Conservation (phyloP, 2,888 invertebrate species). For the Dusona sp. region DNA sequence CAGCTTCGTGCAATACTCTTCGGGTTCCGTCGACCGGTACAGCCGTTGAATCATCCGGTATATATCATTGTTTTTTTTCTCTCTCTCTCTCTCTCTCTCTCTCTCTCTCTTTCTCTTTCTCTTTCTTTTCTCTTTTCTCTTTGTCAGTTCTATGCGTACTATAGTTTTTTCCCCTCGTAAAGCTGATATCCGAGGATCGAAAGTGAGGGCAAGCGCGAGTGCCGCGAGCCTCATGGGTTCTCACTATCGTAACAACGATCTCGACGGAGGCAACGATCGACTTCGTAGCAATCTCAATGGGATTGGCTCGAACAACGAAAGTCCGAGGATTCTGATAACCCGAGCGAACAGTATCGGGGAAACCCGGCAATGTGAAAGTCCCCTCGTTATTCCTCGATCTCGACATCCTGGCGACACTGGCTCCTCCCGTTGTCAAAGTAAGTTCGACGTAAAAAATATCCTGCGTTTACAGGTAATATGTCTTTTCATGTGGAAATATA, state of each 20-base stretch:
- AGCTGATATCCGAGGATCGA: slow-evolving; percentile 76
- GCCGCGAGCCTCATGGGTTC: slow-evolving; percentile 86
- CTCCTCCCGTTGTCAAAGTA: slow-evolving; percentile 79
- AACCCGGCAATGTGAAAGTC: slow-evolving; percentile 85
- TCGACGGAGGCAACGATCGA: slow-evolving; percentile 55
- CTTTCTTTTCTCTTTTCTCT: not conserved
- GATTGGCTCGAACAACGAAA: slow-evolving; percentile 84
- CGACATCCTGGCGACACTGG: slow-evolving; percentile 54
- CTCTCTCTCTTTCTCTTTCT: not conserved
- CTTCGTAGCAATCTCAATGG: slow-evolving; percentile 68
- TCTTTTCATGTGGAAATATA: not conserved
- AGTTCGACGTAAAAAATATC: slow-evolving; percentile 45
- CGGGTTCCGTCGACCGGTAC: slow-evolving; percentile 87
- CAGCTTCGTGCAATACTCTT: slow-evolving; percentile 89
- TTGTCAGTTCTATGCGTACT: slow-evolving; percentile 8
- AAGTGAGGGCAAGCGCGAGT: slow-evolving; percentile 85
- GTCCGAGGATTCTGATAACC: slow-evolving; percentile 90
- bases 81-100: not conserved
- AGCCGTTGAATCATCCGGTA: slow-evolving; percentile 69
- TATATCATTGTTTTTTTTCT: slow-evolving; percentile 1
- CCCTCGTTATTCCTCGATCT: slow-evolving; percentile 77
- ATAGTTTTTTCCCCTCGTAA: slow-evolving; percentile 36
- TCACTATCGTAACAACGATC: slow-evolving; percentile 73
- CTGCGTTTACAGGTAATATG: not conserved
- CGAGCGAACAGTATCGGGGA: slow-evolving; percentile 90